Base-by-base conservation (phyloP, 2,113 vertebrate genomes). In the Paracanthobrama guichenoti region DNA sequence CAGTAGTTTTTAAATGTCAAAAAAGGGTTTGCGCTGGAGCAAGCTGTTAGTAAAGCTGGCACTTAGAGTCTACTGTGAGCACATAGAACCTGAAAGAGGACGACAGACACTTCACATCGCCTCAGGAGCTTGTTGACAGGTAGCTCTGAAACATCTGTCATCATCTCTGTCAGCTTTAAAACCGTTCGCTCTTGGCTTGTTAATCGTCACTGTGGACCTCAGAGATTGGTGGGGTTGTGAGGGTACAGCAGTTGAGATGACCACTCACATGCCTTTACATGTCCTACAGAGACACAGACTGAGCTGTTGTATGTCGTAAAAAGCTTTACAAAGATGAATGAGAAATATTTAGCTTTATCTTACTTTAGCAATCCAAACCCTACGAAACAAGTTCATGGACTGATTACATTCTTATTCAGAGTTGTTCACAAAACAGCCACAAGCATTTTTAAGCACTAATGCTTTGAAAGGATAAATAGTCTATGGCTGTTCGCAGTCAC, bases 61-160 rank as follows among this genome's bases (percentile, higher is more conserved):
- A 7, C 6, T 39, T 39, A 39, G 7, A 66, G 62, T 35, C 28
- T 35, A 72, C 18, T 10, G 46, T 69, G 14, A 44, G 26, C 48
- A 66, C 44, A 31, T 10, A 80, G 14, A 80, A 74, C 35, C 44
- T 26, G 20, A 66, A 26, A 67, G 57, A 77, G 46, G 64, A 39
- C 46, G 86, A 86, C 59, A 83, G 57, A 74, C 55, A 57, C 18
- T 64, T 31, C 22, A 13, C 42, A 62, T 86, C 20, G 22, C 22
- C 44, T 28, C 4, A 57, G 39, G 28, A 75, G 57, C 26, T 48
- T 84, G 42, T 46, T 46, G 31, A 74, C 82, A 75, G 22, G 59
- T 50, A 77, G 28, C 26, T 60, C n/a, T 64, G 26, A 74, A 76
- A 84, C 71, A 84, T 62, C 82, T 84, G 77, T 69, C 66, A 69